Evolutionary conservation across 2,113 vertebrate genomes (phyloP), one percentile per base, ranked within the genome.

Genomic region (Nanorana parkeri): DNA sequence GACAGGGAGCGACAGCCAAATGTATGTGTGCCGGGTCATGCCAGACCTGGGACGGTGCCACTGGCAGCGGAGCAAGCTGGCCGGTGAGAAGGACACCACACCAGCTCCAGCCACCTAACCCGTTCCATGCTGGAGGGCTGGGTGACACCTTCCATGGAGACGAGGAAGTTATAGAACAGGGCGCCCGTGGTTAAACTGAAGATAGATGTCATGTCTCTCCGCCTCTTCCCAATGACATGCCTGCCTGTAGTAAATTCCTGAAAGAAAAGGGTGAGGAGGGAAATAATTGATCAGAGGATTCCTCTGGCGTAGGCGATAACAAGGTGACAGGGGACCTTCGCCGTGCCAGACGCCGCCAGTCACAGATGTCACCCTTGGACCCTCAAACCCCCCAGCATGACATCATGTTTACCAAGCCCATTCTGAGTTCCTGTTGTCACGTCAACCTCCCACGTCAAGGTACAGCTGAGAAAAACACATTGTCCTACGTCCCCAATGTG

Each of bases 351-450:
- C 54, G 0, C 63, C 32, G 17, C 60, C 72, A 74, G 72, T 68
- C 72, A 60, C 72, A 23, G n/a, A 58, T 51, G 28, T 76, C 52
- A 75, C 71, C 69, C 17, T 55, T 36, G 61, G 52, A 65, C 80
- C 80, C 63, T 58, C 47, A 29, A 36, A 17, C 55, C 41, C 60
- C 69, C 60, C 55, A 24, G n/a, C n/a, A 47, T 82, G 80, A 82
- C 80, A 75, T 75, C 80, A 67, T 82, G 80, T 67, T 73, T 64
- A 72, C 24, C 4, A 66, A 72, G 68, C 36, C 56, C 41, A 13
- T 20, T 6, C n/a, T 23, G 0, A 54, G 21, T 19, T 23, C 51
- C 67, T 5, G 32, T 55, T 28, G 61, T 19, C 67, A 26, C 2
- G 51, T 52, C 66, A 52, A 15, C 55, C 19, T 47, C 60, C 17